These are phyloP conservation scores for Smittia aterrima DNA, from an alignment of 2,888 invertebrate species.

Conservation along the genomic window DNA sequence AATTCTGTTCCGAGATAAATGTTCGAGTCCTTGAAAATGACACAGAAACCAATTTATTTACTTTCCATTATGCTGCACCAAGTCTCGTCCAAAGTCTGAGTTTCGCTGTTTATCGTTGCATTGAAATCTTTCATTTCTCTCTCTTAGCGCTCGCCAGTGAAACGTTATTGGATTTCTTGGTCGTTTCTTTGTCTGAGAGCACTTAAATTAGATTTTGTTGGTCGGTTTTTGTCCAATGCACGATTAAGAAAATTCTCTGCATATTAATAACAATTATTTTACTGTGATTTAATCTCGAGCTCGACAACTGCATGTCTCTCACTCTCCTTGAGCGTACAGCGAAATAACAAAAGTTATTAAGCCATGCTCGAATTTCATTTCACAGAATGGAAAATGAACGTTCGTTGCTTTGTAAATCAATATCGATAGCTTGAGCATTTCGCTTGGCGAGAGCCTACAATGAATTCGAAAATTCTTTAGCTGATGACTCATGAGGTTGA, in stretches of 20 bases:
- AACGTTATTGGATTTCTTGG: background rate
- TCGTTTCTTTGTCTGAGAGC: background rate
- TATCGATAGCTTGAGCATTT: background rate
- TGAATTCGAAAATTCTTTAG: conserved; percentile 1
- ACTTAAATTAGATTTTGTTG: no score
- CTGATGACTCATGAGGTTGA: background rate
- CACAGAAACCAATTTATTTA: conserved; percentile 26
- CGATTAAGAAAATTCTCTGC: background rate
- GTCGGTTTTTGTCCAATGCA: no score
- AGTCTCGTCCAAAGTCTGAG: no score
- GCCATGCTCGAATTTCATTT: conserved; percentile 21
- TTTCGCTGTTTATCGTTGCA: conserved; percentile 21
- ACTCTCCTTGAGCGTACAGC: conserved; percentile 21
- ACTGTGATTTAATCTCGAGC: background rate
- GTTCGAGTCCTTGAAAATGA: conserved; percentile 9
- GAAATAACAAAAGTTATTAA: conserved; percentile 28
- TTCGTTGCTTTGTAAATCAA: background rate
- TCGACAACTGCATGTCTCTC: conserved; percentile 31
- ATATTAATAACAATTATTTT: background rate
- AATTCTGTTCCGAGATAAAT: background rate
- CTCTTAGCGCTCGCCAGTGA: background rate
- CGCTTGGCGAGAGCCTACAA: background rate
- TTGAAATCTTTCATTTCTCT: conserved; percentile 15
- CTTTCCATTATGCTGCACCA: conserved; percentile 3
- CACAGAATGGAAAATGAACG: background rate